phyloP scores from a whole-genome alignment of 2,797 vertebrate genomes.

The Anabacerthia variegaticeps region DNA sequence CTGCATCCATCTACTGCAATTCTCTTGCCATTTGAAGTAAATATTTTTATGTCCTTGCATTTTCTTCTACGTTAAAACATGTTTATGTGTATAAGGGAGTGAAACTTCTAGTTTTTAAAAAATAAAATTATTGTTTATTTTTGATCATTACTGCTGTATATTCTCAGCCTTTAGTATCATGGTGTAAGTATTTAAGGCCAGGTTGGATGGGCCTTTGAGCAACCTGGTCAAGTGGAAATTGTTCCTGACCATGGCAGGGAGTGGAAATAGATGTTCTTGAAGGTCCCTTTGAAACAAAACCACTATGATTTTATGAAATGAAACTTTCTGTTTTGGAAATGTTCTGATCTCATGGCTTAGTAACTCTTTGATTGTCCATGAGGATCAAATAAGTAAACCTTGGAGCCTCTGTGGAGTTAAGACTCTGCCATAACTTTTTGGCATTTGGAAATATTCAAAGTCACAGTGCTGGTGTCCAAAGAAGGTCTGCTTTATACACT shows the following conservation, averaged over 20 bases:
- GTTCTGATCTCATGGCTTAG: not conserved
- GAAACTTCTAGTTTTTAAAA: not conserved
- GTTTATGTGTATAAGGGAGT: not conserved
- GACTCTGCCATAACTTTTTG: not conserved
- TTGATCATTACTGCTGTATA: not conserved
- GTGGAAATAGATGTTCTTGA: not conserved
- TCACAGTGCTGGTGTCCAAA: not conserved
- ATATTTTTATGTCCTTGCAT: not conserved
- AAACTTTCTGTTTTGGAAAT: not conserved
- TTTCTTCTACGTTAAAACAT: not conserved
- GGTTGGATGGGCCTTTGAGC: not conserved
- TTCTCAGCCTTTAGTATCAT: not conserved
- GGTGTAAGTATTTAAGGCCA: not conserved
- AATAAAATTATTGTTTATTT: not conserved
- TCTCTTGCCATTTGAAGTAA: not conserved
- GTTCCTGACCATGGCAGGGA: not conserved
- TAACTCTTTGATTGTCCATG: not conserved
- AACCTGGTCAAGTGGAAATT: not conserved
- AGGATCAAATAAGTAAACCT: not conserved
- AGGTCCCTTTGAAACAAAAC: not conserved
- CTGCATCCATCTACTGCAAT: not conserved
- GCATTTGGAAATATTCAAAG: not conserved
- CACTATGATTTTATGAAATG: not conserved
- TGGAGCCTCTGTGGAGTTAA: not conserved
- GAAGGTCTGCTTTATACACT: not conserved